Base-by-base conservation (phyloP, 2,113 vertebrate genomes). In the Hippoglossus stenolepis region DNA sequence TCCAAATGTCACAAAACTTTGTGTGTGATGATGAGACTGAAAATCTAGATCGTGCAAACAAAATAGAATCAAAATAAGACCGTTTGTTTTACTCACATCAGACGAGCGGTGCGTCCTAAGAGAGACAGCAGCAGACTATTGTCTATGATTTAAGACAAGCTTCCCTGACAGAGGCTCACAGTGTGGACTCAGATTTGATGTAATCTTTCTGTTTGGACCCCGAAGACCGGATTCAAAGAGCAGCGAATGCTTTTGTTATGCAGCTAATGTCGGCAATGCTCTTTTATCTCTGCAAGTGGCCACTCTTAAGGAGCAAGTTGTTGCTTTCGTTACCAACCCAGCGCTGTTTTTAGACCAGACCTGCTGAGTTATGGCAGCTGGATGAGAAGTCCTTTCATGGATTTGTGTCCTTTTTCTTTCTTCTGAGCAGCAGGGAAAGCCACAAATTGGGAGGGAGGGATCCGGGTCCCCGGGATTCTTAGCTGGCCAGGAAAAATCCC, bases 381-480 rank as follows among this genome's bases (percentile, higher is more conserved):
- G 31, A 31, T 31, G 31, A 31, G 31, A 31, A 53, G 51, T 7
- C 13, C 62, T 43, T 20, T 49, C 21, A 14, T 3, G 20, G 15
- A 40, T 47, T 28, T 74, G 4, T 61, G 38, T 35, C 31, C 2
- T 31, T 23, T 18, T 23, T 26, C 9, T 17, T 59, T 59, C n/a
- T 14, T 2, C 17, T 38, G 70, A 81, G 79, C 86, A 98, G 97
- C 93, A 43, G 96, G 97, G 40, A 97, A 98, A 83, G 88, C 93
- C 21, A 98, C 92, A 0, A 97, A 96, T 58, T 98, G 95, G 95
- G 96, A 98, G 90, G 97, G 96, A 70, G 97, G 97, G 0, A 97
- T 97, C 86, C 94, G 96, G 17, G 93, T 98, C 4, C 97, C 96
- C 0, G 96, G 96, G 10, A 84, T 97, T 38, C 47, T 98, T 2